Evolutionary conservation across 2,888 invertebrate genomes (phyloP).

Genomic region (Osmoderma eremita): DNA sequence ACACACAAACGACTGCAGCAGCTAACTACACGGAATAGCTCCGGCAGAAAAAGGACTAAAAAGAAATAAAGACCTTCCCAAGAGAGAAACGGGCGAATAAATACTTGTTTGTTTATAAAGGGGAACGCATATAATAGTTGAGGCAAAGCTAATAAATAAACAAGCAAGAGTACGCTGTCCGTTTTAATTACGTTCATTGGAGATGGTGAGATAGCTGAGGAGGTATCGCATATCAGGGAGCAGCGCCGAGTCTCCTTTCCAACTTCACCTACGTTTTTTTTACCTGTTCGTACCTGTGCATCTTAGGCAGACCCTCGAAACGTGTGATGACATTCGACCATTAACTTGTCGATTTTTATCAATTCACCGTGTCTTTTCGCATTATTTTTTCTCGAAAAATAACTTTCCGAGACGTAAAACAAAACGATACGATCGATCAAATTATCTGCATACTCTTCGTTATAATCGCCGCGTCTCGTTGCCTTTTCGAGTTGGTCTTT

Average conservation of each 20-base stretch:
- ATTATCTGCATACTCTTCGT: slow-evolving; percentile 5
- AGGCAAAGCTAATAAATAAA: slow-evolving; percentile 59
- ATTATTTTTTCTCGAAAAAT: slow-evolving; percentile 30
- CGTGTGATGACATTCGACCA: slow-evolving; percentile 50
- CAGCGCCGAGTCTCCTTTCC: slow-evolving; percentile 27
- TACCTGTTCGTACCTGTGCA: slow-evolving; percentile 42
- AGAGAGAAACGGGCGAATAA: slow-evolving; percentile 34
- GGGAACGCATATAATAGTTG: slow-evolving; percentile 52
- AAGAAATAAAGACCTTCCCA: background rate
- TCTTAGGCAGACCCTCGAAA: slow-evolving; percentile 47
- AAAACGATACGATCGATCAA: slow-evolving; percentile 19
- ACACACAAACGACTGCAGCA: slow-evolving; percentile 22
- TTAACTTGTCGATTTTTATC: slow-evolving; percentile 47
- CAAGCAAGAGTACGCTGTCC: slow-evolving; percentile 59
- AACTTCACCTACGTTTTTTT: slow-evolving; percentile 16
- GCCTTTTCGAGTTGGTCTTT: background rate
- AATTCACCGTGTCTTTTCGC: slow-evolving; percentile 25
- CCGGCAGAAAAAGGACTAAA: slow-evolving; percentile 3
- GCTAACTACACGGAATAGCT: background rate
- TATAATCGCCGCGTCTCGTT: background rate
- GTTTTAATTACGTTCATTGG: slow-evolving; percentile 62
- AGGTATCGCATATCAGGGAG: slow-evolving; percentile 57
- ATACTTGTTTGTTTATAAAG: slow-evolving; percentile 51
- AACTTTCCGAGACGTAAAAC: slow-evolving; percentile 8
- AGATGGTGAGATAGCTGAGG: slow-evolving; percentile 60